Evolutionary conservation across 2,888 invertebrate genomes (phyloP).

Genomic region (Hirudinaria manillensis): DNA sequence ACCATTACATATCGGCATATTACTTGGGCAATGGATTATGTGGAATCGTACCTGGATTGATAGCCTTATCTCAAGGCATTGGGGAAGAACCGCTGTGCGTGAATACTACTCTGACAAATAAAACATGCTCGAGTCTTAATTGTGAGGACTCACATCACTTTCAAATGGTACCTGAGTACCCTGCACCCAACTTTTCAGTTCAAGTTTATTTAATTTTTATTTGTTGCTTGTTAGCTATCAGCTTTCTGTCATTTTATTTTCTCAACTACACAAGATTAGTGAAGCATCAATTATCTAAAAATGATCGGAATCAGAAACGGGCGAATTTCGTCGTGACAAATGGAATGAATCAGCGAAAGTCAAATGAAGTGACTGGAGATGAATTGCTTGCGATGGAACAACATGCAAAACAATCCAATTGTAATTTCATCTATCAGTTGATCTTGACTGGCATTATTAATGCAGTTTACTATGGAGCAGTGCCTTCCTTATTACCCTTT

Average conservation of each 20-base stretch:
- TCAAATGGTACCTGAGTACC: conserved; percentile 42
- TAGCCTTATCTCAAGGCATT: conserved; percentile 71
- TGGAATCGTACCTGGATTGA: conserved; percentile 72
- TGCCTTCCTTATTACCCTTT: conserved; percentile 74
- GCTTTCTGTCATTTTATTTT: conserved; percentile 63
- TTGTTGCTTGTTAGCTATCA: conserved; percentile 62
- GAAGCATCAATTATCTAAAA: neutral
- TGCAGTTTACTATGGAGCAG: conserved; percentile 69
- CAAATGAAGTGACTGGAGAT: no score
- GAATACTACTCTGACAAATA: conserved; percentile 43
- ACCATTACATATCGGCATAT: conserved; percentile 72
- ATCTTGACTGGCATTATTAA: conserved; percentile 59
- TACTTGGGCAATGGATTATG: conserved; percentile 63
- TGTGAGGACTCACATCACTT: conserved; percentile 27
- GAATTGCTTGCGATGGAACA: no score
- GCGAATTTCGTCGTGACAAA: no score
- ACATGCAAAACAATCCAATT: no score
- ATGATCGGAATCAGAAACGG: neutral
- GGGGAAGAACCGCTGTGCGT: conserved; percentile 57
- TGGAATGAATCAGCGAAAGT: no score
- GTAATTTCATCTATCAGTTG: conserved; percentile 45
- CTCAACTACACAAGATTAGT: conserved; percentile 55
- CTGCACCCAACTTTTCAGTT: conserved; percentile 63
- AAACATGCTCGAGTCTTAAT: conserved; percentile 36
- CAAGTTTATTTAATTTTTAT: conserved; percentile 64